Percentiles rank a stretch among this genome's conserved stretches.
These are phyloP conservation scores for Orthosia gracilis DNA, from an alignment of 2,888 invertebrate species.

Conservation along the genomic window DNA sequence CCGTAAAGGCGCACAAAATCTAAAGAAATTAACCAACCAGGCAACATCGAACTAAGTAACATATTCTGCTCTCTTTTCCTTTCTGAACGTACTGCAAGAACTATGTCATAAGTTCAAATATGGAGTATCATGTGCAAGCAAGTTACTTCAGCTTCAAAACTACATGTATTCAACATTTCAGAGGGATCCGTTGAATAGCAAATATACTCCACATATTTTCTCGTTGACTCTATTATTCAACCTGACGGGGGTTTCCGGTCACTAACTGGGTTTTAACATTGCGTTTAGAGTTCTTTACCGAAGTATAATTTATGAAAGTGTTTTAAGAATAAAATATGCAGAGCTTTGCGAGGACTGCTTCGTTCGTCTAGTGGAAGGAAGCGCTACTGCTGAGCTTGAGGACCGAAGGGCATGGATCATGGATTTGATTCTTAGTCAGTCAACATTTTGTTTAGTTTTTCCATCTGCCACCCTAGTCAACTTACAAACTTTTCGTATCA, in stretches of 20 bases:
- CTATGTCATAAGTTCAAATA: constrained; percentile 14
- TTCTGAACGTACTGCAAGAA: constrained; percentile 29
- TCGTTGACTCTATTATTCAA: constrained; percentile 50
- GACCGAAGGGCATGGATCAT: too few relatives aligned
- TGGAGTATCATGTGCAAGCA: constrained; percentile 38
- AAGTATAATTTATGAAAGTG: constrained; percentile 41
- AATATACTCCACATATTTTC: constrained; percentile 34
- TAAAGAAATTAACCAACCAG: background rate
- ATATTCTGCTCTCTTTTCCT: background rate
- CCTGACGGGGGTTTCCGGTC: constrained; percentile 46
- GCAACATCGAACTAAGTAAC: background rate
- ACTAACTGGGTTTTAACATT: constrained; percentile 46
- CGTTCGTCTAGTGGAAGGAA: background rate
- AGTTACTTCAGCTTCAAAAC: constrained; percentile 37
- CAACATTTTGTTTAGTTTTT: background rate
- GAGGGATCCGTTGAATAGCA: constrained; percentile 39
- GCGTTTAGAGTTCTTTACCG: constrained; percentile 26
- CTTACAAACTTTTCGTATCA: too few relatives aligned
- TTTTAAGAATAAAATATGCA: constrained; percentile 4
- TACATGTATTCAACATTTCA: constrained; percentile 36
- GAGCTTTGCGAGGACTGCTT: background rate
- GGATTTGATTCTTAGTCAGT: too few relatives aligned
- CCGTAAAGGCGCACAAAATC: too few relatives aligned
- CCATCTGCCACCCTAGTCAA: too few relatives aligned
- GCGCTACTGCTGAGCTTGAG: too few relatives aligned